Evolutionary conservation across 2,888 invertebrate species (phyloP), one percentile per base, ranked within the genome.

Genomic region (Patella ulyssiponensis): DNA sequence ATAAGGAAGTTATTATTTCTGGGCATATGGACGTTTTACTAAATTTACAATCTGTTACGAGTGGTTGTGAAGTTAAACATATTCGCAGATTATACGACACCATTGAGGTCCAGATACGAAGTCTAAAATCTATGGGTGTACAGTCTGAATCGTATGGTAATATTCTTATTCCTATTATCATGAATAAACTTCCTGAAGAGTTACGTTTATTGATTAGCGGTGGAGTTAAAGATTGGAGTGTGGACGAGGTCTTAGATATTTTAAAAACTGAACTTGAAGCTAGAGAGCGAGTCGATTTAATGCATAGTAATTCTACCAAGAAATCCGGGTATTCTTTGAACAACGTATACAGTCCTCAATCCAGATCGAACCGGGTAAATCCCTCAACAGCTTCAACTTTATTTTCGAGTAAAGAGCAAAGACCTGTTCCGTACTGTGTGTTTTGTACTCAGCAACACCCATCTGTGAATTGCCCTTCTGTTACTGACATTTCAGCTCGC

Each of bases 271-370:
- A 64, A 20, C 7, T 64, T n/a, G n/a, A n/a, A n/a, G n/a, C n/a
- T n/a, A n/a, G n/a, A n/a, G n/a, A n/a, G n/a, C n/a, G n/a, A n/a
- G n/a, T n/a, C n/a, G n/a, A n/a, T n/a, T n/a, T n/a, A n/a, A n/a
- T n/a, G n/a, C n/a, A n/a, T n/a, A n/a, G n/a, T n/a, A n/a, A n/a
- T n/a, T n/a, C n/a, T n/a, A n/a, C n/a, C 3, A 27, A 44, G 44
- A 44, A 44, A 44, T 7, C 7, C 44, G 44, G 44, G 44, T 44
- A 44, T 44, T 44, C 44, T 7, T 44, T 44, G 44, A 44, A 44
- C 64, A 64, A 64, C 14, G 9, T 23, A 23, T 64, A 64, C 64
- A 64, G 64, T 64, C 64, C 64, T 64, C 64, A 64, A 23, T 64
- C n/a, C 23, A 64, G 23, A 64, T 23, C n/a, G 7, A 58, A 23